Evolutionary conservation across 2,888 invertebrate species (phyloP).

Genomic region (Incurvaria masculella): DNA sequence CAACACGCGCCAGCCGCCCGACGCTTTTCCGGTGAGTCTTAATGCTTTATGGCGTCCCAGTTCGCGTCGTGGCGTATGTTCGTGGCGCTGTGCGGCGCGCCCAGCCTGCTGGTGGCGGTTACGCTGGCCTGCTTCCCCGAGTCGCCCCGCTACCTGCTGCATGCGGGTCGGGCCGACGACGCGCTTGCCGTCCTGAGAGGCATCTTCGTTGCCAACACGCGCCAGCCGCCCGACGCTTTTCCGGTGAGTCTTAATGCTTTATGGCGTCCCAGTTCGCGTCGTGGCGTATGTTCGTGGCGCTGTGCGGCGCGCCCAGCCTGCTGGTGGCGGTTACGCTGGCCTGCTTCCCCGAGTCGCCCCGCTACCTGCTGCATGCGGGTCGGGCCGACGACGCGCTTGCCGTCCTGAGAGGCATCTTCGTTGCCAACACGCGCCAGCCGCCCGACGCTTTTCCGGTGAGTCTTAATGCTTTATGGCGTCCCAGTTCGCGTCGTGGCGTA

Average conservation of each 20-base stretch:
- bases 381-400: slow-evolving; percentile 42
- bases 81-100: slow-evolving; percentile 55
- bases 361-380: slow-evolving; percentile 51
- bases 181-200: slow-evolving; percentile 51
- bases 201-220: slow-evolving; percentile 55
- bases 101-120: slow-evolving; percentile 50
- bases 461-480: slow-evolving; percentile 25
- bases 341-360: slow-evolving; percentile 58
- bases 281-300: slow-evolving; percentile 58
- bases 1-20: slow-evolving; percentile 46
- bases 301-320: slow-evolving; percentile 58
- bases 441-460: slow-evolving; percentile 55
- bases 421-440: slow-evolving; percentile 47
- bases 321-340: slow-evolving; percentile 45
- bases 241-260: slow-evolving; percentile 45
- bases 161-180: slow-evolving; percentile 45
- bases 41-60: slow-evolving; percentile 34
- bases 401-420: slow-evolving; percentile 54
- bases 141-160: slow-evolving; percentile 54
- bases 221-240: slow-evolving; percentile 42
- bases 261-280: slow-evolving; percentile 49
- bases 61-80: slow-evolving; percentile 64
- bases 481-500: slow-evolving; percentile 60
- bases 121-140: slow-evolving; percentile 54
- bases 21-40: slow-evolving; percentile 53